Percentiles rank a stretch among this genome's conserved stretches.
Conservation (phyloP, 2,113 vertebrate genomes). For the Indicator indicator region DNA sequence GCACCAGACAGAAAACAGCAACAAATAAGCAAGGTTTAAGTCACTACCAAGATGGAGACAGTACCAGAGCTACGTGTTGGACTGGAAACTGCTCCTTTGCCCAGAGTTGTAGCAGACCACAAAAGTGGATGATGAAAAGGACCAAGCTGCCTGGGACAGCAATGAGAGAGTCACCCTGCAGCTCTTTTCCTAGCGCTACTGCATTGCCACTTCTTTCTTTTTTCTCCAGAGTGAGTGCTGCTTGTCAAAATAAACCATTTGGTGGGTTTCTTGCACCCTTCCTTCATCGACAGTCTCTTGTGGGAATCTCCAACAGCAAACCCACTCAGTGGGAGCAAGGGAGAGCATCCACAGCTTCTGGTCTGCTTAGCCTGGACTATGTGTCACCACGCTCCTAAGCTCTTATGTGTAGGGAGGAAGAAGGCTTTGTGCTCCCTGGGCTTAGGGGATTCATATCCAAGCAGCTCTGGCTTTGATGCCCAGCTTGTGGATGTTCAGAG, state of each 20-base stretch:
- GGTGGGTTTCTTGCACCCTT: not conserved
- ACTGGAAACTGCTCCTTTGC: not conserved
- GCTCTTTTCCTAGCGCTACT: not conserved
- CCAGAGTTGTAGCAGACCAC: not conserved
- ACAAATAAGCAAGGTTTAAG: not conserved
- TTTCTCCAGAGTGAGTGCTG: not conserved
- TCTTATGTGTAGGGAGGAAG: not conserved
- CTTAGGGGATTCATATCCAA: not conserved
- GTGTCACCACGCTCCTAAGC: not conserved
- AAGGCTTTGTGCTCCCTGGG: not conserved
- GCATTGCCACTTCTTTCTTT: not conserved
- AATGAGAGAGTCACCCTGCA: not conserved
- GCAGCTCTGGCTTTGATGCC: not conserved
- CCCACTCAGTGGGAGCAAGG: not conserved
- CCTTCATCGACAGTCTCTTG: not conserved
- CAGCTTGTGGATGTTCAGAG: not conserved
- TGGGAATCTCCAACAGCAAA: not conserved
- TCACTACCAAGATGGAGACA: not conserved
- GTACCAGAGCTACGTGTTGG: not conserved
- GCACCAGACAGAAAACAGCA: constrained; percentile 15
- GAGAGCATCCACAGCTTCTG: not conserved
- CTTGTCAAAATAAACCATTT: not conserved
- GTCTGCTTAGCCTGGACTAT: not conserved
- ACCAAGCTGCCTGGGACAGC: not conserved
- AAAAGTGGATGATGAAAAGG: not conserved